Base-by-base conservation (phyloP, 2,113 vertebrate species). In the Erinaceus europaeus region DNA sequence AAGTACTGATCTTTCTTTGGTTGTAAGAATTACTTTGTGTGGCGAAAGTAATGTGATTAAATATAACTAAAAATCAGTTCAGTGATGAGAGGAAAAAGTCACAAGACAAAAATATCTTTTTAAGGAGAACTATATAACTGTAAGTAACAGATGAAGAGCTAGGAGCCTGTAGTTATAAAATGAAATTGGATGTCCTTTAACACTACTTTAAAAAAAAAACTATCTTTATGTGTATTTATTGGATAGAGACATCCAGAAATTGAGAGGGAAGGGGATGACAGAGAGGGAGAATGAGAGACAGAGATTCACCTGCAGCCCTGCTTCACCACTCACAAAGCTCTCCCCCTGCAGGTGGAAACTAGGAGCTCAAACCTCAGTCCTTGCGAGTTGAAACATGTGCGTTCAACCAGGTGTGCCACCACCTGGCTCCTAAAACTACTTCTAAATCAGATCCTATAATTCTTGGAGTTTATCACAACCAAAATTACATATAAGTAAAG, bases 1-100 rank as follows among this genome's bases (percentile, higher is more conserved):
- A 84, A 79, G 84, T 65, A 34, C 59, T 76, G 50, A 85, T 84
- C 65, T 95, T 91, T 84, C 65, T 95, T 94, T 69, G 82, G 27
- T 91, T 93, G 40, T 36, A 78, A 93, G 84, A 86, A 55, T 92
- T 92, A 59, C 40, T 92, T 36, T 36, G 40, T 93, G 25, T 69
- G 6, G 68, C 44, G 1, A 0, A 65, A 61, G 84, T 18, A 85
- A 21, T 79, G 44, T 61, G 62, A 83, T 83, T 94, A 95, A 86
- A 48, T 80, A 84, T 29, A 92, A 85, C 68, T 88, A 92, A 95
- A 91, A 89, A n/a, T 48, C 57, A 73, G 25, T 67, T 91, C 73
- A 93, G 8, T 76, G 36, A 87, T 84, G 64, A 84, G n/a, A 65
- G 52, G 48, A 89, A 85, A n/a, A 95, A 34, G 21, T 27, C 55